Conservation (phyloP, 2,888 invertebrate genomes). For the Cheilosia impressa region DNA sequence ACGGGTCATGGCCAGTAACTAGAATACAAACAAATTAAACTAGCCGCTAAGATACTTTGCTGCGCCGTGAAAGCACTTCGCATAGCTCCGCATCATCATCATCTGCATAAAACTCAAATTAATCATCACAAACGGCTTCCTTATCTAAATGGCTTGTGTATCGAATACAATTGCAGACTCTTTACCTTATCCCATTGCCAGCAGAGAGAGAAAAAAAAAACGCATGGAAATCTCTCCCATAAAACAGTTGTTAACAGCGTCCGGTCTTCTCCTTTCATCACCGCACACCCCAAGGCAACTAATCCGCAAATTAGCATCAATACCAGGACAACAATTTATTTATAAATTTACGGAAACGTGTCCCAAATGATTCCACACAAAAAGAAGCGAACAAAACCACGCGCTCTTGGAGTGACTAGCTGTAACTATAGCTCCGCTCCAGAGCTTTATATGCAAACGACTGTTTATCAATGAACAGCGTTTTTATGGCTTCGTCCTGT, state of each 20-base stretch:
- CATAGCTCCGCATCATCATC: constrained; percentile 59
- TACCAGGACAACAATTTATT: constrained; percentile 75
- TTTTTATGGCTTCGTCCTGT: constrained; percentile 75
- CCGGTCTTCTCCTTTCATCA: constrained; percentile 55
- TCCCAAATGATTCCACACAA: constrained; percentile 58
- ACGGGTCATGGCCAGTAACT: background rate
- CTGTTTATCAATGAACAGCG: constrained; percentile 75
- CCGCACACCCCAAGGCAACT: constrained; percentile 57
- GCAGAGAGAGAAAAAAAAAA: background rate
- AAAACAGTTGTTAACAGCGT: constrained; percentile 75
- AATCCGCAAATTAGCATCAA: constrained; percentile 73
- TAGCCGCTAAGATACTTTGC: no score
- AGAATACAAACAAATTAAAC: no score
- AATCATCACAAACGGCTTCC: constrained; percentile 73
- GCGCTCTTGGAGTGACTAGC: background rate
- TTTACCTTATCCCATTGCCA: constrained; percentile 44
- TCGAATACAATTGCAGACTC: constrained; percentile 70
- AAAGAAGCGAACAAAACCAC: constrained; percentile 20
- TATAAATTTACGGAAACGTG: constrained; percentile 72
- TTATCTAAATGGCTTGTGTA: constrained; percentile 73
- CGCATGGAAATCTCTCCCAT: constrained; percentile 55
- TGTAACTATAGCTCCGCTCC: constrained; percentile 7
- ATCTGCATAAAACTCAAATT: constrained; percentile 73
- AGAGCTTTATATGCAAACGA: constrained; percentile 59
- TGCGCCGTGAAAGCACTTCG: constrained; percentile 1